These are phyloP conservation scores for Astropecten irregularis DNA, from an alignment of 53 echinoderm and acorn worm genomes.

Conservation along the genomic window DNA sequence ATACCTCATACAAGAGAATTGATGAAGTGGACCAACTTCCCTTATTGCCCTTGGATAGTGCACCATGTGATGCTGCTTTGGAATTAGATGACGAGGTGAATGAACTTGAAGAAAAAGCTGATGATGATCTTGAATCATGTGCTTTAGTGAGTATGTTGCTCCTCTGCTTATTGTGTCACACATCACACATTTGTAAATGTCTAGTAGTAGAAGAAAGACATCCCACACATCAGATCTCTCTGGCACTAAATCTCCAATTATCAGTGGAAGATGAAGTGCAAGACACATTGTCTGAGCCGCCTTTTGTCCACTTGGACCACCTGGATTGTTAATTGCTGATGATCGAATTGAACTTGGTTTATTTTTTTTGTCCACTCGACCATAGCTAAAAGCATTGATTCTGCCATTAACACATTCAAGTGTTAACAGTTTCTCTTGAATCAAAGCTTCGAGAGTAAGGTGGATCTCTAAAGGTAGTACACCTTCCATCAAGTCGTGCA, in stretches of 20 bases:
- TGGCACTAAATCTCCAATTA: conserved; percentile 57
- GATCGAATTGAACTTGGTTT: conserved; percentile 29
- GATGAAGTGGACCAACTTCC: conserved; percentile 13
- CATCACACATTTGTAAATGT: conserved; percentile 53
- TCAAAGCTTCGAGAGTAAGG: background rate
- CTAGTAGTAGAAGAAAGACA: conserved; percentile 28
- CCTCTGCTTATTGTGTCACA: conserved; percentile 34
- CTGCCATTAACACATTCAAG: conserved; percentile 26
- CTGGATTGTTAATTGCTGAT: conserved; percentile 17
- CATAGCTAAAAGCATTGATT: conserved; percentile 48
- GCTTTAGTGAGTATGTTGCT: conserved; percentile 42
- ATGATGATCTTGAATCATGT: conserved; percentile 63
- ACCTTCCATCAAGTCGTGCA: conserved; percentile 66
- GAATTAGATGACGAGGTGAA: conserved; percentile 41
- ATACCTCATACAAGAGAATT: conserved; percentile 39
- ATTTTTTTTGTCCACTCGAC: conserved; percentile 51
- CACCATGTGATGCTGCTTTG: conserved; percentile 63
- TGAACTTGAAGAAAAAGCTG: conserved; percentile 21
- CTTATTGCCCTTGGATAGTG: conserved; percentile 49
- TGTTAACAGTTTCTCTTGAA: background rate
- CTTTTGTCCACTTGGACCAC: conserved; percentile 58
- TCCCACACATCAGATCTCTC: conserved; percentile 41
- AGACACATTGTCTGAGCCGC: conserved; percentile 63
- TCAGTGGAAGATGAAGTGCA: conserved; percentile 46
- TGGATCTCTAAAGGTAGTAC: conserved; percentile 43